Conservation (phyloP, 2,113 vertebrate genomes). For the Scatophagus argus region DNA sequence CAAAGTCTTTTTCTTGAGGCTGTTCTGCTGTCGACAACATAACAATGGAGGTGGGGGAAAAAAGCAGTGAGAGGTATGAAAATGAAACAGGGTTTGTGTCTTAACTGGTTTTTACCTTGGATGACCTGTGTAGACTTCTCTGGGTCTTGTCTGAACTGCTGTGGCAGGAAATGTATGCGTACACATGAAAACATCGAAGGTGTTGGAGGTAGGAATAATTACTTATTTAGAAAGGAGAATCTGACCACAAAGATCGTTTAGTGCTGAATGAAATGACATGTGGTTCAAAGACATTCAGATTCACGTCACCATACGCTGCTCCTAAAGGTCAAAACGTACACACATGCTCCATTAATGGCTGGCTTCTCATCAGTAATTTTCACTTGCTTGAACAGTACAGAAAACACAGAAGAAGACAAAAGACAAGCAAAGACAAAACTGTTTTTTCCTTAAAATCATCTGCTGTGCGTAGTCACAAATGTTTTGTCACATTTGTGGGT, state of each 20-base stretch:
- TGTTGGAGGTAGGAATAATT: background rate
- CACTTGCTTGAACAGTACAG: background rate
- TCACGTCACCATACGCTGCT: background rate
- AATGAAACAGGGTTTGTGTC: background rate
- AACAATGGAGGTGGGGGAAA: conserved; percentile 17
- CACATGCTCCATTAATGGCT: background rate
- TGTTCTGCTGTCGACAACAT: conserved; percentile 80
- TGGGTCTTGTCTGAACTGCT: background rate
- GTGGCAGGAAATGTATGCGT: background rate
- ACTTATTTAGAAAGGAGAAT: background rate
- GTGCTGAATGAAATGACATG: background rate
- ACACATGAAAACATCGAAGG: too few species aligned
- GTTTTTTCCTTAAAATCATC: background rate
- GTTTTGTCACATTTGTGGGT: background rate
- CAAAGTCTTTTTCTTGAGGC: conserved; percentile 86
- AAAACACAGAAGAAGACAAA: background rate
- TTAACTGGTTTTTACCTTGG: background rate
- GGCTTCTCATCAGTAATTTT: background rate
- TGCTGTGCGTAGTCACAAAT: background rate
- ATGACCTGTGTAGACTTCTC: background rate
- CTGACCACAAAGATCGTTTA: background rate
- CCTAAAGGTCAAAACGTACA: background rate
- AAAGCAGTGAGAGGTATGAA: conserved; percentile 2
- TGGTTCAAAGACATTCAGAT: background rate
- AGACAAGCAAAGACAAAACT: background rate